phyloP scores from a whole-genome alignment of 2,113 vertebrate genomes.

The Caloenas nicobarica region DNA sequence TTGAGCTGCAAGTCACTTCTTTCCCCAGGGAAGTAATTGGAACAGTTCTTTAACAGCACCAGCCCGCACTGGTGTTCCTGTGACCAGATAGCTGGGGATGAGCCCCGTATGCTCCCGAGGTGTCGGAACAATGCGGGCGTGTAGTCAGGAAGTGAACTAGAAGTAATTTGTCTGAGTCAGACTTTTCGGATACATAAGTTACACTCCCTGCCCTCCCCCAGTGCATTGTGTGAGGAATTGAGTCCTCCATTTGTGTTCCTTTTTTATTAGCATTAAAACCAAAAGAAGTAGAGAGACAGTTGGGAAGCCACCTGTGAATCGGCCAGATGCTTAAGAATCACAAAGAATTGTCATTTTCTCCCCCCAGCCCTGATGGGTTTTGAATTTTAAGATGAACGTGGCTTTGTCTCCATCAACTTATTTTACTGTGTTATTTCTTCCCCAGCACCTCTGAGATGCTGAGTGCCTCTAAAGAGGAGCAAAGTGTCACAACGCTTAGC shows the following conservation, averaged over 20 bases:
- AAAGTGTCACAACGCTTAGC: neutral
- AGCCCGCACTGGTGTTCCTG: neutral
- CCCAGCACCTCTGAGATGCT: neutral
- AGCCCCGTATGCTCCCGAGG: conserved; percentile 63
- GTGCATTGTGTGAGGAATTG: conserved; percentile 45
- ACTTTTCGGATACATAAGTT: conserved; percentile 48
- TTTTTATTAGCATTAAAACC: conserved; percentile 62
- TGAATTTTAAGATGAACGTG: neutral
- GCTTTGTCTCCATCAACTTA: neutral
- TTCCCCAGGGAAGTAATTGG: conserved; percentile 76
- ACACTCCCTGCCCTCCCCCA: conserved; percentile 53
- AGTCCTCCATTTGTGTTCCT: conserved; percentile 41
- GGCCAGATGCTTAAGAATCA: neutral
- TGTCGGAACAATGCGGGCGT: conserved; percentile 75
- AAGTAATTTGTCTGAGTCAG: conserved; percentile 77
- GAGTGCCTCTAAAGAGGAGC: neutral
- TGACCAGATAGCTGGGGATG: conserved; percentile 51
- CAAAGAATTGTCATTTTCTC: neutral
- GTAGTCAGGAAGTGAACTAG: conserved; percentile 75
- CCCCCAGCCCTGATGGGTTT: neutral
- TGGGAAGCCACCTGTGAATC: conserved; percentile 59
- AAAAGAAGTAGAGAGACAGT: conserved; percentile 49
- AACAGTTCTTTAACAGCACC: conserved; percentile 37
- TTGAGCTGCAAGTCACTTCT: conserved; percentile 60
- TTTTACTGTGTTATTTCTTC: neutral